phyloP scores from a whole-genome alignment of 2,888 invertebrate species.

The Chrysolina oricalcia region DNA sequence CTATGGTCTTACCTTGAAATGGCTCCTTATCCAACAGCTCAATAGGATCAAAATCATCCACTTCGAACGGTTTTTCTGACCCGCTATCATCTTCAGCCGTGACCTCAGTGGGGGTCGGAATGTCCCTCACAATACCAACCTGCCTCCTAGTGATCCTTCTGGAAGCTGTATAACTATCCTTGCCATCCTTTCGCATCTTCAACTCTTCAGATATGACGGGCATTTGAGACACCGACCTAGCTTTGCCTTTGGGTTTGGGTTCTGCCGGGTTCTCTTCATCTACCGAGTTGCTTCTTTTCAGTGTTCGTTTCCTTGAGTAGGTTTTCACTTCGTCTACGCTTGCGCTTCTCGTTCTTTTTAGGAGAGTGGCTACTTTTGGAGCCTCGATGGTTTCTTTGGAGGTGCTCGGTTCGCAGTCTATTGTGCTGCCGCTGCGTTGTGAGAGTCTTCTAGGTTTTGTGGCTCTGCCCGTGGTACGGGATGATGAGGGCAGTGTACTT shows the following conservation, averaged over 20 bases:
- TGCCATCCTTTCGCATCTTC: conserved; percentile 28
- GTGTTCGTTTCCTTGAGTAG: conserved; percentile 38
- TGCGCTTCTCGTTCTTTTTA: conserved; percentile 49
- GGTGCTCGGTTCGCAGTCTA: conserved; percentile 33
- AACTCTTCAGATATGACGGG: conserved; percentile 52
- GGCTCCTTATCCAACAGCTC: conserved; percentile 71
- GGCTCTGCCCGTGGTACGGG: neutral
- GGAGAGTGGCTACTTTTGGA: conserved; percentile 31
- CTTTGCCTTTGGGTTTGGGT: conserved; percentile 35
- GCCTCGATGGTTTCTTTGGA: conserved; percentile 34
- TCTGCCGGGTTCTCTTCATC: conserved; percentile 32
- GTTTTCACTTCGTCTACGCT: conserved; percentile 52
- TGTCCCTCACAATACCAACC: conserved; percentile 70
- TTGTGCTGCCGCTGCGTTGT: conserved; percentile 19
- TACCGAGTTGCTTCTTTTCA: conserved; percentile 47
- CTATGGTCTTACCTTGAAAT: conserved; percentile 72
- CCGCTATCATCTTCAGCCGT: conserved; percentile 38
- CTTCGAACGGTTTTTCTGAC: conserved; percentile 44
- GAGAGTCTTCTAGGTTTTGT: neutral
- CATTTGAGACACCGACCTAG: conserved; percentile 43
- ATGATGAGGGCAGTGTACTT: neutral
- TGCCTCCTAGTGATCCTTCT: conserved; percentile 73
- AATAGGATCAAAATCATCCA: conserved; percentile 72
- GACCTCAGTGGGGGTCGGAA: conserved; percentile 46
- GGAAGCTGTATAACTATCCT: conserved; percentile 53